Base-by-base conservation (phyloP, 2,797 vertebrate genomes). In the Bovichtus diacanthus region DNA sequence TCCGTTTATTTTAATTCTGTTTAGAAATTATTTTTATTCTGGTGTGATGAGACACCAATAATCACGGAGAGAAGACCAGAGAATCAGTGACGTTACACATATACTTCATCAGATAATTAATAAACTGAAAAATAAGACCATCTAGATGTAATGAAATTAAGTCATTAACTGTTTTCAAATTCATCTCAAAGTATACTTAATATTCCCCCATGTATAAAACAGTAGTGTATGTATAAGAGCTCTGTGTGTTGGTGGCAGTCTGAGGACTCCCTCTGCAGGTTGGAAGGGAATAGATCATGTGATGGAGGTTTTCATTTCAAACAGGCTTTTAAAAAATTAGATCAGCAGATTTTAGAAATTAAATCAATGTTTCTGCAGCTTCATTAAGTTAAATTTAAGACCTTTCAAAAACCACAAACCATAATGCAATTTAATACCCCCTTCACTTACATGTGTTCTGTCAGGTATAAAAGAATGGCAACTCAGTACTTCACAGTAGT, bases 261-360 rank as follows among this genome's bases (percentile, higher is more conserved):
- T n/a, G 13, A 80, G 29, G 63, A 23, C 84, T n/a, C 89, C 89
- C 80, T 69, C 91, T 88, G 67, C 73, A 80, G 91, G 88, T 27
- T 15, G 16, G 0, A 47, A 66, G 25, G 53, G 70, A 62, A 77
- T 1, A 53, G 0, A 36, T 43, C 1, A 13, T 58, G 36, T 51
- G 4, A 53, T 25, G 8, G 46, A 18, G 15, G 25, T 2, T 16
- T 18, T 38, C 11, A 41, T 31, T 46, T 63, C 2, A 16, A 38
- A 53, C 39, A 43, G 9, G 15, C 3, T 16, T 34, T 68, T n/a
- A n/a, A n/a, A n/a, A n/a, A n/a, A n/a, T n/a, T n/a, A n/a, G n/a
- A n/a, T n/a, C n/a, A n/a, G 9, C 3, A 29, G 10, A 25, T 46
- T 53, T 29, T 4, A 16, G 10, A 4, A 59, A 36, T 60, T 0